Percentiles rank a stretch among this genome's conserved stretches.
Evolutionary conservation across 2,888 invertebrate species (phyloP).

Genomic region (Orchesella flavescens): DNA sequence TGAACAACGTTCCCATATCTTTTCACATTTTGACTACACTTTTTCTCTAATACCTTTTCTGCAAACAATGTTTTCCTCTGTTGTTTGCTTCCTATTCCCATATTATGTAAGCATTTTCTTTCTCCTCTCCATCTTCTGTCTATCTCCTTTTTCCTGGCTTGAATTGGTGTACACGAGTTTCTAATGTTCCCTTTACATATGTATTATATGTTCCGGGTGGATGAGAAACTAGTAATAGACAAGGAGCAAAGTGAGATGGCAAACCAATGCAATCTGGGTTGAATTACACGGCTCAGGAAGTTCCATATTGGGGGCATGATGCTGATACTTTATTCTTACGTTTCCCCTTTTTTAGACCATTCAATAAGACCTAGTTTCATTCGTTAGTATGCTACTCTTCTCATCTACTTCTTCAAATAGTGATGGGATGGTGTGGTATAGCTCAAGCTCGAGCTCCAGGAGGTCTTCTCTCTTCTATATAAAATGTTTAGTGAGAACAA

Average conservation of each 20-base stretch:
- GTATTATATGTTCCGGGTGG: conserved; percentile 1
- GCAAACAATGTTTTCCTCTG: background rate
- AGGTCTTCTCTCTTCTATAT: background rate
- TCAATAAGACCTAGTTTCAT: conserved; percentile 8
- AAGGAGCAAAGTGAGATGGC: background rate
- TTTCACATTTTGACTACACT: conserved; percentile 1
- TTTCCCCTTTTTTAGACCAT: background rate
- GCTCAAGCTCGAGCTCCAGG: background rate
- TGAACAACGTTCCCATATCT: conserved; percentile 12
- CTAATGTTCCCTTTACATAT: conserved; percentile 9
- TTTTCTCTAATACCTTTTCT: conserved; percentile 22
- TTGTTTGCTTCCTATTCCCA: background rate
- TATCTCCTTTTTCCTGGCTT: background rate
- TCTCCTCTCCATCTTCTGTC: background rate
- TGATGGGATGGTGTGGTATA: background rate
- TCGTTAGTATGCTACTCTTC: background rate
- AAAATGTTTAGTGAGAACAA: too few relatives aligned
- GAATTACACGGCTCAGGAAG: conserved; percentile 20
- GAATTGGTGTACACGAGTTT: background rate
- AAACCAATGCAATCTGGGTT: conserved; percentile 20
- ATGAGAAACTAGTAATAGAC: background rate
- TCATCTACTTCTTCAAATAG: background rate
- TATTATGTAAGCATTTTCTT: background rate
- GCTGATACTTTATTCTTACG: too few relatives aligned
- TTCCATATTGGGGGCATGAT: background rate